Conservation (phyloP, 2,888 invertebrate species). For the Agriotes lineatus region DNA sequence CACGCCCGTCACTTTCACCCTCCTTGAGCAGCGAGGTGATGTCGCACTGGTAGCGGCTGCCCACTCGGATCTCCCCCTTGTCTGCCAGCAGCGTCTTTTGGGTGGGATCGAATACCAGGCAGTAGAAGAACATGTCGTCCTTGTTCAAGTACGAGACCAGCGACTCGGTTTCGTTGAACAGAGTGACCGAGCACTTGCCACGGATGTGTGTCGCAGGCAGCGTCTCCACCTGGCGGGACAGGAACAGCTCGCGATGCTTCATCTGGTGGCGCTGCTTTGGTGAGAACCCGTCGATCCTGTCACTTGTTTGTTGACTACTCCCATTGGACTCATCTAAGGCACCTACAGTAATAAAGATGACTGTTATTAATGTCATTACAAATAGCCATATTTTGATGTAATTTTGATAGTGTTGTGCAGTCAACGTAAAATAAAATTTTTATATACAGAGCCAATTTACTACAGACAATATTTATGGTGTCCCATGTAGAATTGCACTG, state of each 20-base stretch:
- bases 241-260: slow-evolving; percentile 97
- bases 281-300: slow-evolving; percentile 72
- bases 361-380: too few relatives aligned
- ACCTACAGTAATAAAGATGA: slow-evolving; percentile 57
- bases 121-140: slow-evolving; percentile 99
- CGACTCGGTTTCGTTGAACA: slow-evolving; percentile 99
- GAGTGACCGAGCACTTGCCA: slow-evolving; percentile 98
- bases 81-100: slow-evolving; percentile 99
- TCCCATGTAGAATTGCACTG: too few relatives aligned
- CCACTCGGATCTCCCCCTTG: slow-evolving; percentile 94
- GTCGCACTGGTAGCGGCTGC: slow-evolving; percentile 97
- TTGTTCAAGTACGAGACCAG: slow-evolving; percentile 96
- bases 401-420: too few relatives aligned
- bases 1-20: slow-evolving; percentile 67
- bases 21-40: slow-evolving; percentile 85
- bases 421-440: too few relatives aligned
- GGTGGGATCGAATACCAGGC: slow-evolving; percentile 98
- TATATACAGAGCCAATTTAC: too few relatives aligned
- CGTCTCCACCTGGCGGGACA: slow-evolving; percentile 97
- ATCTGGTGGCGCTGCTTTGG: slow-evolving; percentile 94
- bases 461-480: too few relatives aligned
- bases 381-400: too few relatives aligned
- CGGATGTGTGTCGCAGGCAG: slow-evolving; percentile 98
- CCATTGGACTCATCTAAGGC: slow-evolving; percentile 61
- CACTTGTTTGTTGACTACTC: slow-evolving; percentile 61